phyloP scores from a whole-genome alignment of 2,797 vertebrate genomes.

The Falco biarmicus region DNA sequence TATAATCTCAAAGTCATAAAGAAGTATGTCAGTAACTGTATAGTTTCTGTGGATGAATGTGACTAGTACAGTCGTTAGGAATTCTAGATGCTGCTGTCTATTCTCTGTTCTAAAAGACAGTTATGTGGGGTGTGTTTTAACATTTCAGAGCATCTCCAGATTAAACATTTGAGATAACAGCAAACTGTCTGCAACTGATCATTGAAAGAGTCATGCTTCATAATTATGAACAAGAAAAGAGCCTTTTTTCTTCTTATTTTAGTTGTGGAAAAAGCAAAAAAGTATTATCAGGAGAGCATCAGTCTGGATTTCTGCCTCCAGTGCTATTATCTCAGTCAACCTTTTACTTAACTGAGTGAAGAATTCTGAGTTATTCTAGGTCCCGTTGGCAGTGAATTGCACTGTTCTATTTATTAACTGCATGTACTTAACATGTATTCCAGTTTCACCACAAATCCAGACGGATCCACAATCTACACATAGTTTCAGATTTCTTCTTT shows the following conservation, averaged over 20 bases:
- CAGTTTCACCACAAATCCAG: neutral
- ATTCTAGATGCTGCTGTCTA: neutral
- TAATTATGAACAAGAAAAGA: neutral
- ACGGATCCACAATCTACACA: neutral
- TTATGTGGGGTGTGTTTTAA: neutral
- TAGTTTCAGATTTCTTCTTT: neutral
- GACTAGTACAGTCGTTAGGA: neutral
- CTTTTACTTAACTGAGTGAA: conserved; percentile 20
- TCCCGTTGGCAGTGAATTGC: neutral
- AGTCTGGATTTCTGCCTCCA: conserved; percentile 3
- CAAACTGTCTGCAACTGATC: neutral
- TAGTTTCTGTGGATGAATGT: neutral
- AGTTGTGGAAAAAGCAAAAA: conserved; percentile 27
- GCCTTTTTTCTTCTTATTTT: neutral
- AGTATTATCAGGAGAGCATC: neutral
- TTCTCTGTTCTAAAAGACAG: conserved; percentile 22
- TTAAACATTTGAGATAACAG: conserved; percentile 49
- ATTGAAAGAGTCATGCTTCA: neutral
- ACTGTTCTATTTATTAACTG: neutral
- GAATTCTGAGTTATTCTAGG: neutral
- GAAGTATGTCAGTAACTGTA: neutral
- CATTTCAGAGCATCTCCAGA: neutral
- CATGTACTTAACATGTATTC: neutral
- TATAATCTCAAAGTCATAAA: neutral
- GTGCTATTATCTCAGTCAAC: neutral